Base-by-base conservation (phyloP, 2,888 invertebrate genomes). In the Lithophane semibrunnea region DNA sequence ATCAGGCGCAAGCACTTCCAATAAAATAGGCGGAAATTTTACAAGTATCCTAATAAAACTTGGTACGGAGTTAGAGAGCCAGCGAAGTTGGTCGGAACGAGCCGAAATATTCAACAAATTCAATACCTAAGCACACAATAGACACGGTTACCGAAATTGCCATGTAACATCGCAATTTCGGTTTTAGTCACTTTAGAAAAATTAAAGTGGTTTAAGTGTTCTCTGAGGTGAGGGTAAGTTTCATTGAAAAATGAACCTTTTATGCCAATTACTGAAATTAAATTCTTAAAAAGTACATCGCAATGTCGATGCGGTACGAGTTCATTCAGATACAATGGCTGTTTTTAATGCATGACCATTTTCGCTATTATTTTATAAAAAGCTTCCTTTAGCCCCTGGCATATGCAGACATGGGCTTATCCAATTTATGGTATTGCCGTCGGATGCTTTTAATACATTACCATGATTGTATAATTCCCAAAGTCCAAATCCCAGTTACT, bases 1-100 rank as follows among this genome's bases (percentile, higher is more conserved):
- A 96, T 96, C 96, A 95, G 92, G 92, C 95, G 95, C 92, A 92
- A 95, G 93, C 94, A 94, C 94, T 92, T 95, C 92, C 91, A 92
- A 92, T 91, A 94, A 92, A 93, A 94, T 93, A 94, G 94, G 93
- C 93, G 94, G 94, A 96, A 95, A 96, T 95, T 96, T 95, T 94
- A 95, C 96, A 96, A 96, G 96, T 96, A 96, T 96, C 96, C 96
- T 94, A 96, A 96, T 96, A 96, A 96, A 96, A 96, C 93, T 96
- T 95, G 93, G 91, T 86, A 85, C 88, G 71, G 93, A 95, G 95
- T 96, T 92, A 78, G 92, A 37, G 91, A 92, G 91, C 89, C 89
- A 85, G 83, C 89, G 83, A 94, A 94, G 91, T 95, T 94, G 88
- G 90, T 80, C 86, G 88, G 85, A 85, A 85, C 85, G 88, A 85